phyloP scores from a whole-genome alignment of 2,888 invertebrate genomes.

The Drosophila nr. fundita region DNA sequence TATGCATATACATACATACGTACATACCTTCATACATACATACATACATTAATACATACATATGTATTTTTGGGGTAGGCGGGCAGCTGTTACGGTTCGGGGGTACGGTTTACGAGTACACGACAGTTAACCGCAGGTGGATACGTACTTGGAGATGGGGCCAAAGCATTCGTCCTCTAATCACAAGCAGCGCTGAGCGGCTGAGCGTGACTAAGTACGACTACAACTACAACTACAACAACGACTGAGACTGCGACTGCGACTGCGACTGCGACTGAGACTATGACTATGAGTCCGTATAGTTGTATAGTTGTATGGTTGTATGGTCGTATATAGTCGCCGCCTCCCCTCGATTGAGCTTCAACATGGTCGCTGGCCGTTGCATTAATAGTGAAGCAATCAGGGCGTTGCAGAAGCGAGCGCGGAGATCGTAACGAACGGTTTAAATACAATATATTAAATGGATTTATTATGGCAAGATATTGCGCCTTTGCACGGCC shows the following conservation, averaged over 20 bases:
- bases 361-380: constrained; percentile 58
- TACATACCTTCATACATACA: not conserved
- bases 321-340: not conserved
- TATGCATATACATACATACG: constrained; percentile 35
- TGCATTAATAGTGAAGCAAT: constrained; percentile 79
- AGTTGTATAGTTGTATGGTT: not conserved
- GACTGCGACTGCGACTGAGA: not conserved
- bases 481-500: constrained; percentile 62
- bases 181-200: constrained; percentile 62
- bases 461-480: constrained; percentile 80
- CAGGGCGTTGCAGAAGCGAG: constrained; percentile 78
- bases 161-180: constrained; percentile 69
- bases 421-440: constrained; percentile 79
- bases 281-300: constrained; percentile 3
- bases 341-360: constrained; percentile 14
- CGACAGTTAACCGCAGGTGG: constrained; percentile 49
- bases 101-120: constrained; percentile 21
- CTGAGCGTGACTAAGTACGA: constrained; percentile 78
- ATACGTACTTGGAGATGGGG: constrained; percentile 30
- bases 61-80: constrained; percentile 10
- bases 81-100: constrained; percentile 25
- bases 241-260: constrained; percentile 8
- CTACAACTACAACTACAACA: constrained; percentile 40
- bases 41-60: not conserved
- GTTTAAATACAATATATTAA: constrained; percentile 79